Evolutionary conservation across 2,797 vertebrate genomes (phyloP).

Genomic region (Ibycter americanus): DNA sequence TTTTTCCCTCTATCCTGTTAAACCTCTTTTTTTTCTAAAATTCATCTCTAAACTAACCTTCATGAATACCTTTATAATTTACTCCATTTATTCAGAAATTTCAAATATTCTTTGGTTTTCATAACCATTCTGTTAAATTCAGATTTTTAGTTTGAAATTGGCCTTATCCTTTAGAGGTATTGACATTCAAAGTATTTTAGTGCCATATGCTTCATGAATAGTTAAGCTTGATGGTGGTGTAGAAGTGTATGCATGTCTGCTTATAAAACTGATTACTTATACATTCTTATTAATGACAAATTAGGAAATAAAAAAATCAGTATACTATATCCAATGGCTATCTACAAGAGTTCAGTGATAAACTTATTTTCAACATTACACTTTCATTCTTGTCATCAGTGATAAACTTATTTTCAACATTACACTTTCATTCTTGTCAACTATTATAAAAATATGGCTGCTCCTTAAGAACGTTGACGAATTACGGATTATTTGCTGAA

Average conservation of each 20-base stretch:
- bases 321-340: background rate
- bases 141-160: background rate
- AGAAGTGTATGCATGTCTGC: background rate
- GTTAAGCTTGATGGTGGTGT: background rate
- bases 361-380: background rate
- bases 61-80: background rate
- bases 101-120: background rate
- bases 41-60: background rate
- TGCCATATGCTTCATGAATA: background rate
- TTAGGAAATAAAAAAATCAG: background rate
- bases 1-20: fast-evolving
- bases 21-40: background rate
- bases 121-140: background rate
- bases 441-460: background rate
- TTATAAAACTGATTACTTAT: background rate
- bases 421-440: background rate
- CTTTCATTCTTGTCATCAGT: background rate
- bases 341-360: background rate
- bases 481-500: background rate
- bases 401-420: background rate
- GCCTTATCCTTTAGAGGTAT: background rate
- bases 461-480: background rate
- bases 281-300: background rate
- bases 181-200: background rate
- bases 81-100: background rate